Conservation (phyloP, 2,888 invertebrate species). For the Brassicogethes aeneus region DNA sequence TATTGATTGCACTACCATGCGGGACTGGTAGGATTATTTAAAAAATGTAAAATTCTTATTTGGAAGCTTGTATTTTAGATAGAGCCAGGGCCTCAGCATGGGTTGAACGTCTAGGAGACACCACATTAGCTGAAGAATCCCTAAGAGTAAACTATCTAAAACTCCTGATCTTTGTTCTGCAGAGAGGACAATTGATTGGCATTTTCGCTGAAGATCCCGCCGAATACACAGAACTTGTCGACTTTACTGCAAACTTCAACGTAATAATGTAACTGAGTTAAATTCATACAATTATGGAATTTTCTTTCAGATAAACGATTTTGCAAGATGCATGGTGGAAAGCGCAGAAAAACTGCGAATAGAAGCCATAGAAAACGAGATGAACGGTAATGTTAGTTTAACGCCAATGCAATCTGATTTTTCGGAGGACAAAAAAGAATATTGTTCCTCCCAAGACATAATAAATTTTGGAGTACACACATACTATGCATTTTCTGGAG, state of each 20-base stretch:
- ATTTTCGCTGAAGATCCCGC: not conserved
- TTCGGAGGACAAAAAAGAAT: not conserved
- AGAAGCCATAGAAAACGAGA: not conserved
- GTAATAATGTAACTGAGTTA: not conserved
- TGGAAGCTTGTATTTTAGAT: not conserved
- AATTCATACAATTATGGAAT: not conserved
- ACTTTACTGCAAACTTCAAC: not conserved
- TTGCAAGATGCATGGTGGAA: not conserved
- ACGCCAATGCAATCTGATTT: not conserved
- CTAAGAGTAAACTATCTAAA: not conserved
- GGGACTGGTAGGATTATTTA: not conserved
- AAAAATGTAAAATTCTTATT: no score
- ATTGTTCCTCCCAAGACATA: not conserved
- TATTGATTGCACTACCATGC: not conserved
- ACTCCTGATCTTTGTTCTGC: not conserved
- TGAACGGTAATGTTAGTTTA: not conserved
- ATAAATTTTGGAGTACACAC: not conserved
- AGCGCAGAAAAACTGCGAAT: not conserved
- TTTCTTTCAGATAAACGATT: not conserved
- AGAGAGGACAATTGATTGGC: not conserved
- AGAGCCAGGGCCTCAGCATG: not conserved
- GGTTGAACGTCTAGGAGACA: not conserved
- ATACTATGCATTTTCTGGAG: slow-evolving; percentile 1
- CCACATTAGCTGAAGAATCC: not conserved
- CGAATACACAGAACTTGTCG: not conserved